phyloP scores from a whole-genome alignment of 2,797 vertebrate genomes.

The Bucorvus abyssinicus region DNA sequence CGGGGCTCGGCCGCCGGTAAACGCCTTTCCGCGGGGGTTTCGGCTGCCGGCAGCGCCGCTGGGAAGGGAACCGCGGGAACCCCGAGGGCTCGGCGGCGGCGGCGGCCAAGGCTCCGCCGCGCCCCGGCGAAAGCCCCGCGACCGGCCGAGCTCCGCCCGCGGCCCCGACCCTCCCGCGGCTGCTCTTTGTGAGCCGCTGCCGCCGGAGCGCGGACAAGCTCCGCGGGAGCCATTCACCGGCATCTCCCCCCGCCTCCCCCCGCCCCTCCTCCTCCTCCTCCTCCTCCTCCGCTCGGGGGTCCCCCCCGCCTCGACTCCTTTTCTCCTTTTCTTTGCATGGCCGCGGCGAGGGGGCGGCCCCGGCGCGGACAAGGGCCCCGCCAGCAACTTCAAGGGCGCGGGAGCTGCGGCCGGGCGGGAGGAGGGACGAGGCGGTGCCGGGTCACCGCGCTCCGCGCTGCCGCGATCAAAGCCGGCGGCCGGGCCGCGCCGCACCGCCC shows the following conservation, averaged over 20 bases:
- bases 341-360: neutral
- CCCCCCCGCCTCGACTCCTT: neutral
- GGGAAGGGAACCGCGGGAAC: too few relatives aligned
- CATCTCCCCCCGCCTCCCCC: conserved; percentile 36
- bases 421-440: neutral
- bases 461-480: neutral
- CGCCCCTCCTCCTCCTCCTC: neutral
- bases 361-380: conserved; percentile 49
- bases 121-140: fast-evolving
- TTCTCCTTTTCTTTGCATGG: neutral
- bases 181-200: conserved; percentile 24
- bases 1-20: too few relatives aligned
- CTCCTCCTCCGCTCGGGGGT: neutral
- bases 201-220: conserved; percentile 20
- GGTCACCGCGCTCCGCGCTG: neutral
- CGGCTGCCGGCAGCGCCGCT: too few relatives aligned
- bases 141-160: neutral
- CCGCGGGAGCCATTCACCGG: conserved; percentile 14
- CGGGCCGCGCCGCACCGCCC: neutral
- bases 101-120: neutral
- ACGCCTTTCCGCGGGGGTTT: too few relatives aligned
- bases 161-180: neutral
- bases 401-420: neutral
- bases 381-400: conserved; percentile 49
- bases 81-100: neutral